Evolutionary conservation across 2,888 invertebrate genomes (phyloP).

Genomic region (Limnephilus marmoratus): DNA sequence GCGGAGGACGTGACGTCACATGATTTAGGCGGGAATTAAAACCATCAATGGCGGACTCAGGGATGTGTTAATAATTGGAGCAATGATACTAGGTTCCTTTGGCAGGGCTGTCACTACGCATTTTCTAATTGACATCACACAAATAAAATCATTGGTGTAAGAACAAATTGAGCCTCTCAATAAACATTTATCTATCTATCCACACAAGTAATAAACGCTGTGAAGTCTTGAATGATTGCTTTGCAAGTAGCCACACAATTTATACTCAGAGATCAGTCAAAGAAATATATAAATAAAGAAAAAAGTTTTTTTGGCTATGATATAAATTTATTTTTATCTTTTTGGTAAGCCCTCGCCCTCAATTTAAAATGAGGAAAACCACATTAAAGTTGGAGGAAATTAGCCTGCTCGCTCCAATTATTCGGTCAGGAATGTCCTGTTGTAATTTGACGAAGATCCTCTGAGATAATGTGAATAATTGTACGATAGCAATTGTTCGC

Average conservation of each 20-base stretch:
- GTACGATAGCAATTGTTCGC: slow-evolving; percentile 2
- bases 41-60: slow-evolving; percentile 57
- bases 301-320: too few species aligned
- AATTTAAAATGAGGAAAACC: slow-evolving; percentile 7
- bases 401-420: slow-evolving; percentile 28
- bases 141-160: too few species aligned
- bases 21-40: slow-evolving; percentile 65
- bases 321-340: too few species aligned
- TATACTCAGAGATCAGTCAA: too few species aligned
- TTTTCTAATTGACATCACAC: background rate
- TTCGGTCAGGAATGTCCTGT: slow-evolving; percentile 19
- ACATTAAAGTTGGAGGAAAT: slow-evolving; percentile 9
- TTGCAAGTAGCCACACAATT: background rate
- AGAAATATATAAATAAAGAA: too few species aligned
- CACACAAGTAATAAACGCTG: background rate
- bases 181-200: background rate
- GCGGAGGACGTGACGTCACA: slow-evolving; percentile 63
- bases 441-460: background rate
- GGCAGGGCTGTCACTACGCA: slow-evolving; percentile 32
- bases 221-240: background rate
- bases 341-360: background rate
- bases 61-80: slow-evolving; percentile 46
- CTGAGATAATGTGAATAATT: slow-evolving; percentile 12
- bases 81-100: slow-evolving; percentile 18
- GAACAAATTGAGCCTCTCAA: background rate